A percentile compares a stretch with the other conserved stretches of the same genome.
Conservation (phyloP, 2,888 invertebrate genomes). For the Troides helena region DNA sequence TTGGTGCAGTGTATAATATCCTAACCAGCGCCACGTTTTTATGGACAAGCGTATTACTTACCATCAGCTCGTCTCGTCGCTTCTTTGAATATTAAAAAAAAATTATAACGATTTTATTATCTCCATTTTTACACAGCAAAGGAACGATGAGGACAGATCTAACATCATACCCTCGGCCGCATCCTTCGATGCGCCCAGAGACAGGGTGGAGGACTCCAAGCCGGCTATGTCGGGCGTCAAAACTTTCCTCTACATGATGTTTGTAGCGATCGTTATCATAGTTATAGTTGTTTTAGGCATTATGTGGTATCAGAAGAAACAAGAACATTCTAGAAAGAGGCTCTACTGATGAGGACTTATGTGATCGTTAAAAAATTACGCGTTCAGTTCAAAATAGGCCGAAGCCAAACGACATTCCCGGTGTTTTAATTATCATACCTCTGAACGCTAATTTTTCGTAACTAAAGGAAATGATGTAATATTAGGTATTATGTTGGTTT, state of each 20-base stretch:
- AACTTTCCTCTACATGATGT: constrained; percentile 92
- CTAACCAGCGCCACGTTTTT: too few species aligned
- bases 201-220: constrained; percentile 93
- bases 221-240: constrained; percentile 94
- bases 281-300: constrained; percentile 92
- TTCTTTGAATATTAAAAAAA: too few species aligned
- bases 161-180: constrained; percentile 93
- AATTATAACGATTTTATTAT: too few species aligned
- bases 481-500: constrained; percentile 2
- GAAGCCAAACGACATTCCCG: constrained; percentile 10
- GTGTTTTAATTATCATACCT: not conserved
- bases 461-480: not conserved
- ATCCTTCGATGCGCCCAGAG: constrained; percentile 94
- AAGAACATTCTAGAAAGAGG: constrained; percentile 93
- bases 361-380: constrained; percentile 2
- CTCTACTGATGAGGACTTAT: constrained; percentile 70
- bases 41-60: too few species aligned
- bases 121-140: constrained; percentile 64
- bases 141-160: constrained; percentile 86
- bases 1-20: too few species aligned
- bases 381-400: constrained; percentile 7
- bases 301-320: constrained; percentile 95
- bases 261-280: constrained; percentile 90
- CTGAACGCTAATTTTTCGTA: constrained; percentile 2
- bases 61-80: too few species aligned